A percentile compares a stretch with the other conserved stretches of the same genome.
Conservation (phyloP, 2,888 invertebrate genomes). For the Xanthorhoe designata region DNA sequence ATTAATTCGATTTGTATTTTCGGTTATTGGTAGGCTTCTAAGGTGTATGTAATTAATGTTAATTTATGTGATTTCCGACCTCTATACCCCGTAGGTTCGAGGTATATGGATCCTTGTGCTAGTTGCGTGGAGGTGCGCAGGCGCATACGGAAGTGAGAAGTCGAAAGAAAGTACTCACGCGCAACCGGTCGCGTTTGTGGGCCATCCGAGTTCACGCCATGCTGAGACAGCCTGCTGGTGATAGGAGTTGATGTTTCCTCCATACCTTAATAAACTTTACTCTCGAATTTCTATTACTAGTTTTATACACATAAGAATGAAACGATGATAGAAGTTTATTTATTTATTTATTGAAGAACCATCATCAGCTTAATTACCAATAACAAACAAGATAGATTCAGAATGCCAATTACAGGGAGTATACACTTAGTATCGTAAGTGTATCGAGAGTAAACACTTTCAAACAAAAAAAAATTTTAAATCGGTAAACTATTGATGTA, state of each 20-base stretch:
- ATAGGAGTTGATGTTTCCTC: constrained; percentile 20
- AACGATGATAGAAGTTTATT: background rate
- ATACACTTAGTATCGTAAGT: no score
- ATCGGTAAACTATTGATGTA: no score
- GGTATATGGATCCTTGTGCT: constrained; percentile 67
- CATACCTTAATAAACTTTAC: background rate
- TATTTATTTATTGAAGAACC: no score
- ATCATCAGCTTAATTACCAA: background rate
- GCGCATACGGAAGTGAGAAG: constrained; percentile 81
- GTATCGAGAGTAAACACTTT: no score
- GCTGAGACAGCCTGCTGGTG: constrained; percentile 30
- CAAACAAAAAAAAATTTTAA: no score
- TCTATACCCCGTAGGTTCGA: constrained; percentile 39
- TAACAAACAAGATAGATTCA: background rate
- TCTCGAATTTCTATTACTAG: background rate
- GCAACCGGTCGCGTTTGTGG: constrained; percentile 81
- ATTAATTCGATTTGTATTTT: constrained; percentile 40
- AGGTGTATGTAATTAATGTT: constrained; percentile 39
- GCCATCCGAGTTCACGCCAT: constrained; percentile 60
- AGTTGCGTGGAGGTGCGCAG: constrained; percentile 79
- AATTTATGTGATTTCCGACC: constrained; percentile 41
- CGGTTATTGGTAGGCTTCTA: constrained; percentile 35
- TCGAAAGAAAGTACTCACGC: constrained; percentile 78
- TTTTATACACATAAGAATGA: no score
- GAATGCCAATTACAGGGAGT: no score